Evolutionary conservation across 2,888 invertebrate species (phyloP).

Genomic region (Lapara coniferarum): DNA sequence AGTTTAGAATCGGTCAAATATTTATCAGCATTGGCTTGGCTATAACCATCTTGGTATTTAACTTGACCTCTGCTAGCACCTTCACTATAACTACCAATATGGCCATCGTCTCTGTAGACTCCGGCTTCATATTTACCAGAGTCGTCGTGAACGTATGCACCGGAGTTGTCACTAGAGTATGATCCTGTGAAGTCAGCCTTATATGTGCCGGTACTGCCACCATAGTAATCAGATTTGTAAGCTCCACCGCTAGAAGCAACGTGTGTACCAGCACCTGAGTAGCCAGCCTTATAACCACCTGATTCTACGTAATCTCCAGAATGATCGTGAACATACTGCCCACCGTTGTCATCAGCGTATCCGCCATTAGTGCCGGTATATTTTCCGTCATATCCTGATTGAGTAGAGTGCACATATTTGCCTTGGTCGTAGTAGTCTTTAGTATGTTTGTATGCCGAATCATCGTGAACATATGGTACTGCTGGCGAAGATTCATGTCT

Average conservation of each 20-base stretch:
- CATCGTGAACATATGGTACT: slow-evolving; percentile 68
- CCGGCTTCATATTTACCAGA: slow-evolving; percentile 64
- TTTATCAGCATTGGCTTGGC: slow-evolving; percentile 59
- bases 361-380: slow-evolving; percentile 33
- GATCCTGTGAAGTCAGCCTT: slow-evolving; percentile 43
- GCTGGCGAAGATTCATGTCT: slow-evolving; percentile 65
- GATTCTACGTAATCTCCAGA: slow-evolving; percentile 55
- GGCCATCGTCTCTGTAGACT: slow-evolving; percentile 61
- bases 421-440: slow-evolving; percentile 57
- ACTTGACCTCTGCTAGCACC: slow-evolving; percentile 35
- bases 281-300: slow-evolving; percentile 43
- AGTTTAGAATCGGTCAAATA: slow-evolving; percentile 64
- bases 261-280: slow-evolving; percentile 28
- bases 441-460: slow-evolving; percentile 57
- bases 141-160: slow-evolving; percentile 53
- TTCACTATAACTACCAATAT: slow-evolving; percentile 53
- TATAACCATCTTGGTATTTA: slow-evolving; percentile 54
- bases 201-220: slow-evolving; percentile 31
- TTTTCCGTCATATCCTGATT: slow-evolving; percentile 38
- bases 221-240: slow-evolving; percentile 33
- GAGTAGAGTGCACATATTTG: slow-evolving; percentile 50
- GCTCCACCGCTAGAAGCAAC: slow-evolving; percentile 26
- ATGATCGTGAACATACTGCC: slow-evolving; percentile 58
- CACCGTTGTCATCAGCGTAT: slow-evolving; percentile 46
- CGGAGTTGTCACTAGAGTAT: slow-evolving; percentile 54